Base-by-base conservation (phyloP, 2,113 vertebrate genomes). In the Notothenia rossii region DNA sequence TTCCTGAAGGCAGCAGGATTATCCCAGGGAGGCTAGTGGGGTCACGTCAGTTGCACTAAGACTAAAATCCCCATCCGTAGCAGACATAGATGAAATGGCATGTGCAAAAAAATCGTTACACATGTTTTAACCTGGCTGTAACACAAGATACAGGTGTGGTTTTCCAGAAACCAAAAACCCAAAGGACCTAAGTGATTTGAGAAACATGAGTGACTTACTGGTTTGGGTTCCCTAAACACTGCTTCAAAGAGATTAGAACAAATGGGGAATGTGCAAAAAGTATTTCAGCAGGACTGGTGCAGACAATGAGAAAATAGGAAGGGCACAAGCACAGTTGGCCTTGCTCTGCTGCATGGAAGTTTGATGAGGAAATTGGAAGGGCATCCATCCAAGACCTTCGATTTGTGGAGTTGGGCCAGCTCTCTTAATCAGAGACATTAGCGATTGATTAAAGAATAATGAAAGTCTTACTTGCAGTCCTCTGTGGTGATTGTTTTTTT, bases 1-100 rank as follows among this genome's bases (percentile, higher is more conserved):
- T 90, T 95, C 88, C 93, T 88, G 79, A 75, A 93, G 89, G 86
- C 89, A 69, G 84, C 29, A 60, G 91, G 95, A 95, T 95, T 92
- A 95, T 87, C 89, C 81, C 68, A 75, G 69, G 69, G 65, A 86
- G 82, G 79, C 81, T 77, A 77, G 88, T 9, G 58, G 77, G 81
- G 77, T 88, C 88, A 86, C 81, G 89, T 89, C 81, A 84, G 84
- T 79, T 86, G 71, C 64, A 83, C 77, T 87, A 82, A 72, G 49
- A 86, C 72, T 79, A 72, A 89, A 89, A 92, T 88, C 81, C 88
- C 75, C 72, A 29, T 83, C 82, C 12, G 3, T 48, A 58, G 78
- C 80, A 76, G 75, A 79, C 76, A 51, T 62, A 69, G 75, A 82
- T 72, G 71, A 88, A 87, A 88, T 70, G 58, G 72, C 51, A 78